These are phyloP conservation scores for Callopanchax toddi DNA, from an alignment of 2,113 vertebrate genomes.

Conservation along the genomic window DNA sequence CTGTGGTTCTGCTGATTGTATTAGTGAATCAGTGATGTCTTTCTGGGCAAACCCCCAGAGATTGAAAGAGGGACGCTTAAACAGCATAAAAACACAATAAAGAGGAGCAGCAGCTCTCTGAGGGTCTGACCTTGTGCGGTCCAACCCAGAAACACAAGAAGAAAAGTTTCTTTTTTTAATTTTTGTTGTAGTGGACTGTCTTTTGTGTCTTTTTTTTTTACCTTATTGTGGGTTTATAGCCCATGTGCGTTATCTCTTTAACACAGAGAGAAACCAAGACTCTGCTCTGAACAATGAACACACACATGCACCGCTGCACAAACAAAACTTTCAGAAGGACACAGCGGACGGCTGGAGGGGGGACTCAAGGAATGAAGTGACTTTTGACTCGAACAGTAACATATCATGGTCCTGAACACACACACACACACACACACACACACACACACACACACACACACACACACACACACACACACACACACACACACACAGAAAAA, in stretches of 20 bases:
- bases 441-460: neutral
- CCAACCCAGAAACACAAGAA: constrained; percentile 35
- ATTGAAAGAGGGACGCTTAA: constrained; percentile 40
- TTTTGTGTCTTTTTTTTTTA: neutral
- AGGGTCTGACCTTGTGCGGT: constrained; percentile 25
- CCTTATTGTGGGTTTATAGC: constrained; percentile 45
- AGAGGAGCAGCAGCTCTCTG: constrained; percentile 42
- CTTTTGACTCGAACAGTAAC: constrained; percentile 71
- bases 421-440: constrained; percentile 29
- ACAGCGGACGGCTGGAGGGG: constrained; percentile 49
- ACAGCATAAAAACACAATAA: constrained; percentile 59
- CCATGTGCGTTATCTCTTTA: constrained; percentile 54
- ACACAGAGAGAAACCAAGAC: constrained; percentile 38
- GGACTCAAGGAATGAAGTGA: constrained; percentile 58
- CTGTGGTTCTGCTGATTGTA: constrained; percentile 75
- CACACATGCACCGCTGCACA: constrained; percentile 35
- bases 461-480: constrained; percentile 14
- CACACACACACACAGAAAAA: too few species aligned
- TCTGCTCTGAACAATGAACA: constrained; percentile 46
- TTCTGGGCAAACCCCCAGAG: constrained; percentile 70
- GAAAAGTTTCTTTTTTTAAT: constrained; percentile 29
- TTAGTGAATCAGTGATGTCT: constrained; percentile 66
- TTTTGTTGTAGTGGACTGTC: neutral
- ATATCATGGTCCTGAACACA: constrained; percentile 57
- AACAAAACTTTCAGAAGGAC: constrained; percentile 56